Evolutionary conservation across 2,888 invertebrate species (phyloP), one percentile per base, ranked within the genome.

Genomic region (Sicus ferrugineus): DNA sequence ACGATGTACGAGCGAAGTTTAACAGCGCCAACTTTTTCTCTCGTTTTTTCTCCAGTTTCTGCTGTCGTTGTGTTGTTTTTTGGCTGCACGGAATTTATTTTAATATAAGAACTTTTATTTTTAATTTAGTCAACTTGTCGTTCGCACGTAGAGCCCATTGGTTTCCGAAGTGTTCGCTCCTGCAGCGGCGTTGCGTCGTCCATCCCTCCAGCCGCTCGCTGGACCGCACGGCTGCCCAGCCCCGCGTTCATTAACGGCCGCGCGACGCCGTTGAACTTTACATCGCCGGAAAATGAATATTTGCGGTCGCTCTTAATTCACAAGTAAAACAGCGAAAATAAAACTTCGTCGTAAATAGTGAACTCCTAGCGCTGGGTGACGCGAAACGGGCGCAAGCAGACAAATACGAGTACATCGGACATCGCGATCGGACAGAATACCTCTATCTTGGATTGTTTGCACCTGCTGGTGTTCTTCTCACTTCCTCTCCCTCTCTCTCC

Each of bases 281-380:
- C 83, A 83, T 81, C 83, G 82, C 28, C 79, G 80, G 79, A 80
- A 83, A 84, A 84, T 83, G 83, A 83, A 83, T 83, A 84, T 84
- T 84, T 84, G 84, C 83, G 84, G 84, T 84, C 79, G 77, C 83
- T 81, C 80, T 84, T 84, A 84, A 84, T 84, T 84, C 83, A 84
- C 83, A 83, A 83, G 82, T 81, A 80, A 80, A 82, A 82, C 76
- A 82, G 74, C 75, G 75, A 74, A 77, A 75, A 75, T 71, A 50
- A 71, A 64, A 58, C 64, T 38, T 61, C 50, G 64, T 42, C 65
- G 64, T 70, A 73, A 75, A 75, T 73, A 73, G 74, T 75, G 71
- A 71, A 75, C 73, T 75, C 73, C 71, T 73, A 67, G 67, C 31
- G 54, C 56, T 54, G 42, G 9, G 42, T 23, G 63, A 34, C 21